phyloP scores from a whole-genome alignment of 2,797 vertebrate genomes.

The Buceros bicornis region DNA sequence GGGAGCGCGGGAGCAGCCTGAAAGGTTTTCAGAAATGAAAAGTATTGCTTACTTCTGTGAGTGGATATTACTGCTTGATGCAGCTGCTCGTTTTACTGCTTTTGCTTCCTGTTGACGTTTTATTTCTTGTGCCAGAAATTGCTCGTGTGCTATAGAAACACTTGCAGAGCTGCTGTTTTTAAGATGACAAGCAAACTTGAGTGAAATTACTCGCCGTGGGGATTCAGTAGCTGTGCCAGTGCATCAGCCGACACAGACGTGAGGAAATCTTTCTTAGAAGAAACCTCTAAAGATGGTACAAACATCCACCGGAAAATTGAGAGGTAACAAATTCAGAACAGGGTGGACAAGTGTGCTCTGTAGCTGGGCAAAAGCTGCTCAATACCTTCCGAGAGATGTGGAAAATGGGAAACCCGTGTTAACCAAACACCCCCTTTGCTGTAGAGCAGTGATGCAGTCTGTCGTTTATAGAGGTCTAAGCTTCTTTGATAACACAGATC shows the following conservation, averaged over 20 bases:
- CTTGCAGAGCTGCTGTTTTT: background rate
- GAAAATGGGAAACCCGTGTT: background rate
- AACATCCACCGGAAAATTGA: background rate
- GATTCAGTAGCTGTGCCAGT: background rate
- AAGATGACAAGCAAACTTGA: slow-evolving; percentile 23
- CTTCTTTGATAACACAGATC: background rate
- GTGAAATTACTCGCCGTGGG: background rate
- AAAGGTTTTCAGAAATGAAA: slow-evolving; percentile 42
- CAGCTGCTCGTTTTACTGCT: slow-evolving; percentile 46
- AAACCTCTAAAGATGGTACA: background rate
- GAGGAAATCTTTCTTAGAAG: background rate
- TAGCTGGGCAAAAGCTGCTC: background rate
- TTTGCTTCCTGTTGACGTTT: slow-evolving; percentile 42
- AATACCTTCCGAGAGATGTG: background rate
- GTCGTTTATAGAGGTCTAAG: background rate
- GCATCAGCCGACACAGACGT: background rate
- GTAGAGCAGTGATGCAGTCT: background rate
- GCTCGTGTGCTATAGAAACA: background rate
- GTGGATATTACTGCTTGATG: slow-evolving; percentile 15
- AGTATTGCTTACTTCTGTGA: slow-evolving; percentile 17
- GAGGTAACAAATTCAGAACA: background rate
- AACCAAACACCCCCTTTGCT: background rate
- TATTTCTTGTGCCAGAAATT: slow-evolving; percentile 6
- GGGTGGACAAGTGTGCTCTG: background rate
- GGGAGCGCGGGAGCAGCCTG: slow-evolving; percentile 1